Percentiles rank a stretch among this genome's conserved stretches.
Evolutionary conservation across 2,113 vertebrate species (phyloP).

Genomic region (Xerus inauris): DNA sequence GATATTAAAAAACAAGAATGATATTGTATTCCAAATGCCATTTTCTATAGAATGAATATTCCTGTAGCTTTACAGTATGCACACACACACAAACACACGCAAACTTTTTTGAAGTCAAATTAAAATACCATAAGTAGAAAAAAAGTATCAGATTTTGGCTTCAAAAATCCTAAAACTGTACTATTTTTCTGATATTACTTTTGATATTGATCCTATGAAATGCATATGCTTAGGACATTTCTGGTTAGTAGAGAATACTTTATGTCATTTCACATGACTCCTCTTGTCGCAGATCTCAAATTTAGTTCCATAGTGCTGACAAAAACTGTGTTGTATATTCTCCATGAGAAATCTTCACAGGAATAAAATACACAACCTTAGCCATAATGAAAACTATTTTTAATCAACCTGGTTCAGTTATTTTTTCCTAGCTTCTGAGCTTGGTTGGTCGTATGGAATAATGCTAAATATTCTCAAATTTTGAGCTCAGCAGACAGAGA

Average conservation of each 20-base stretch:
- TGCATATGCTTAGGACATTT: background rate
- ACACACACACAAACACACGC: background rate
- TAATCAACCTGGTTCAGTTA: background rate
- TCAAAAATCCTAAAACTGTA: background rate
- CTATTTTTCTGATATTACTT: background rate
- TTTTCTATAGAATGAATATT: background rate
- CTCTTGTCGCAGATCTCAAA: background rate
- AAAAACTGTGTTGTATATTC: background rate
- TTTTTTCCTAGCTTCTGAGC: background rate
- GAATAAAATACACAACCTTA: background rate
- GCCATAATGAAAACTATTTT: background rate
- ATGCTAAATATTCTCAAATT: background rate
- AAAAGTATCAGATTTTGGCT: background rate
- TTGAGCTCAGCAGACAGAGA: background rate
- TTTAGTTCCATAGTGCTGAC: background rate
- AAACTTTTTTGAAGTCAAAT: background rate
- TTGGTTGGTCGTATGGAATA: background rate
- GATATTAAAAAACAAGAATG: background rate
- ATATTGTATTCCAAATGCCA: background rate
- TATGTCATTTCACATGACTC: background rate
- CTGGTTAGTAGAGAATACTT: background rate
- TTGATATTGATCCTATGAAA: background rate
- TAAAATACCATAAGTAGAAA: background rate
- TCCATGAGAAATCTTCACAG: background rate
- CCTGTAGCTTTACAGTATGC: background rate